Base-by-base conservation (phyloP, 1,140 invertebrate species). In the Leguminivora glycinivorella region DNA sequence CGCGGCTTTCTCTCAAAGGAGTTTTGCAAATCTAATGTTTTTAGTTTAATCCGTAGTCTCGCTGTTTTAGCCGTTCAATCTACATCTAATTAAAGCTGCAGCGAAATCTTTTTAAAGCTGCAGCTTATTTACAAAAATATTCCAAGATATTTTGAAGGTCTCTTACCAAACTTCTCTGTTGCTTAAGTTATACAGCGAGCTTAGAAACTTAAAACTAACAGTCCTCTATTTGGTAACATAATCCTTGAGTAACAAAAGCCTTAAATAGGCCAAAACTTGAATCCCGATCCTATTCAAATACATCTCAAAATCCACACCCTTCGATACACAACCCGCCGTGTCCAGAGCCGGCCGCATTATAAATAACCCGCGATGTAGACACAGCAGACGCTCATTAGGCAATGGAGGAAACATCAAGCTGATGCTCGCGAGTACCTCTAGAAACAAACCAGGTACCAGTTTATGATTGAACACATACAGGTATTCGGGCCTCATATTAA, bases 381-480 rank as follows among this genome's bases (percentile, higher is more conserved):
- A 63, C 26, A 60, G 56, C 67, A 70, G 68, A 68, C 73, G 70
- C 75, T 60, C 78, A 83, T 80, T 81, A 84, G 69, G 72, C 74
- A 76, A 80, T 67, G 72, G 69, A 68, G 78, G 81, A 80, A 84
- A 75, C 79, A 70, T 67, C 71, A 77, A 74, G 67, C 66, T 71
- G 79, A 79, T 78, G 78, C 75, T 79, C 80, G 72, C 25, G 26
- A 63, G 58, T 77, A 78, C 73, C 73, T 52, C 74, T 76, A 84
- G 88, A 90, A 89, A 88, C 86, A 88, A 88, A 89, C 86, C 89
- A 91, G 87, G 89, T 87, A 85, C 81, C 79, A 79, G 71, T 76
- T 84, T 91, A 91, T 91, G 89, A 91, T 91, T 88, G 86, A 91
- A 85, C 79, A 80, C 82, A 76, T 79, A 69, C 85, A 87, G 88